Base-by-base conservation (phyloP, 2,113 vertebrate genomes). In the Chlorodrepanis virens region DNA sequence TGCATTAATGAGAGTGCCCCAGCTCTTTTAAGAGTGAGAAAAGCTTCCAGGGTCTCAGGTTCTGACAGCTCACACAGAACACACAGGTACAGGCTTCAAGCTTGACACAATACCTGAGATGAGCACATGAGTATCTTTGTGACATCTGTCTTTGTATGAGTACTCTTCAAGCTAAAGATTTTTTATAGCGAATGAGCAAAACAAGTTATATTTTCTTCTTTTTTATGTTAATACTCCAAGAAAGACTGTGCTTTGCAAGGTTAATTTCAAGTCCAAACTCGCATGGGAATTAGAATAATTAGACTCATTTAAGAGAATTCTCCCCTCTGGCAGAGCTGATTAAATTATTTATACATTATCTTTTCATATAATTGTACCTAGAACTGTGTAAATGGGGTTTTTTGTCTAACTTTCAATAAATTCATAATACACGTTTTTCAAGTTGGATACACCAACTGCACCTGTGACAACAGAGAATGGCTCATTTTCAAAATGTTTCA, bases 281-380 rank as follows among this genome's bases (percentile, higher is more conserved):
- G 42, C 88, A 79, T 6, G 90, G 88, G 95, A 96, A 69, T 0
- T 3, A 80, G 79, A 90, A 53, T 87, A 93, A 97, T 93, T 83
- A 94, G 93, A 87, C 74, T 91, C 93, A 93, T 92, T 95, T 81
- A 92, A 42, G 60, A 95, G 83, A 93, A 89, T 68, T 95, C 71
- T 81, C 23, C 76, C 96, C 89, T 95, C 89, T 83, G 81, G 97
- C 94, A 91, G 67, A 96, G 94, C 27, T 47, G 68, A 89, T 90
- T 95, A 92, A 95, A 95, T 96, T 94, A 96, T 93, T 96, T 96
- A 83, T 76, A 74, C 54, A 71, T 93, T 93, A 79, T 83, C 90
- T 96, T 94, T 80, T 91, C 2, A 3, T 68, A 91, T 87, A 92
- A 90, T 69, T 93, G 90, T 74, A 82, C 86, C 87, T 95, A 88